Conservation (phyloP, 2,113 vertebrate genomes). For the Dicerorhinus sumatrensis region DNA sequence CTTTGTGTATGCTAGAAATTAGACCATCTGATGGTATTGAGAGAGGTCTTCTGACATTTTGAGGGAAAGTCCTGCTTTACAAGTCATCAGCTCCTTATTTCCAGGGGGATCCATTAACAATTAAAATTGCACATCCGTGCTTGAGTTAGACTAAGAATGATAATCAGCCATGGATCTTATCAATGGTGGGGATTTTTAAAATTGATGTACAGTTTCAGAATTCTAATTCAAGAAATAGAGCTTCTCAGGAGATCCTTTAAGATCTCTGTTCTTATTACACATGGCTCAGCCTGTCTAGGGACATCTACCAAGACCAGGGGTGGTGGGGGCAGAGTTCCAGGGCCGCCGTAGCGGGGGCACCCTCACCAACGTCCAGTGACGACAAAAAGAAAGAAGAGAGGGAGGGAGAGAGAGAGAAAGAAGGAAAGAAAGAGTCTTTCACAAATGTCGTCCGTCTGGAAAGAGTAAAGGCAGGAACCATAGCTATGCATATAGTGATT, state of each 20-base stretch:
- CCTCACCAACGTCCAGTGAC: rapidly evolving
- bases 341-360: neutral
- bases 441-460: too few species aligned
- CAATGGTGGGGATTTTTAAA: neutral
- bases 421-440: neutral
- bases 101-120: neutral
- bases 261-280: conserved; percentile 16
- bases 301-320: conserved; percentile 16
- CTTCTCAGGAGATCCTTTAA: conserved; percentile 59
- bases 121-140: neutral
- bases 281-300: neutral
- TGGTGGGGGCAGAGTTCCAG: rapidly evolving
- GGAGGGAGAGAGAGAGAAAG: neutral
- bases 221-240: conserved; percentile 78
- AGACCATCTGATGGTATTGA: neutral
- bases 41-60: neutral
- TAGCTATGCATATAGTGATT: neutral
- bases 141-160: neutral
- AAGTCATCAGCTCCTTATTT: neutral
- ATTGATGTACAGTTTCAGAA: conserved; percentile 81
- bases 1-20: neutral
- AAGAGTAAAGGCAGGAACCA: neutral
- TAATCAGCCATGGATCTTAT: neutral
- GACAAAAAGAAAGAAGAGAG: neutral
- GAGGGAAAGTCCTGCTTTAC: neutral